These are phyloP conservation scores for Mormyrops boulengeri DNA, from an alignment of 2,797 vertebrate species.

Conservation along the genomic window DNA sequence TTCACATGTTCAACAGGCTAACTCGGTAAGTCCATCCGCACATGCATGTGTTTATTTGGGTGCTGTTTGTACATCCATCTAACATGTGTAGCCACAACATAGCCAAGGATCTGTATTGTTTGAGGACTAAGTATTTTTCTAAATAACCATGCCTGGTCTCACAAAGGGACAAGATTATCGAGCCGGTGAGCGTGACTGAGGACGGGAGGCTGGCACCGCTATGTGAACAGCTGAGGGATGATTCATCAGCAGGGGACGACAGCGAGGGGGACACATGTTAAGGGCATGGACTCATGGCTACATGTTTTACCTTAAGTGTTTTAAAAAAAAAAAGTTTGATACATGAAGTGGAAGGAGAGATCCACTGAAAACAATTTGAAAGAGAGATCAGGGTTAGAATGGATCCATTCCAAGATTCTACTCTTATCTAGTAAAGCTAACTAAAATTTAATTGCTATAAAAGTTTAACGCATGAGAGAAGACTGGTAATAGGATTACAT, in stretches of 20 bases:
- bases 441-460: constrained; percentile 1
- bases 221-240: constrained; percentile 15
- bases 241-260: not conserved
- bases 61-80: not conserved
- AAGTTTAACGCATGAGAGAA: not conserved
- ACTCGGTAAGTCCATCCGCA: not conserved
- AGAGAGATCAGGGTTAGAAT: not conserved
- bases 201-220: not conserved
- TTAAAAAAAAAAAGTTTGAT: not conserved
- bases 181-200: not conserved
- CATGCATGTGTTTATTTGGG: not conserved
- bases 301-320: not conserved
- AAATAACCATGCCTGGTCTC: not conserved
- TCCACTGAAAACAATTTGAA: not conserved
- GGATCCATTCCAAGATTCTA: not conserved
- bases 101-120: not conserved
- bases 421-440: not conserved
- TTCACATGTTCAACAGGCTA: constrained; percentile 6
- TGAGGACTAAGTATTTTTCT: not conserved
- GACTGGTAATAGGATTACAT: not conserved
- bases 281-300: not conserved
- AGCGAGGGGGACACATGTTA: not conserved
- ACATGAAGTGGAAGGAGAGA: not conserved
- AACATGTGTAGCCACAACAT: not conserved
- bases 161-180: not conserved